Base-by-base conservation (phyloP, 1,140 invertebrate species). In the Vanessa atalanta region DNA sequence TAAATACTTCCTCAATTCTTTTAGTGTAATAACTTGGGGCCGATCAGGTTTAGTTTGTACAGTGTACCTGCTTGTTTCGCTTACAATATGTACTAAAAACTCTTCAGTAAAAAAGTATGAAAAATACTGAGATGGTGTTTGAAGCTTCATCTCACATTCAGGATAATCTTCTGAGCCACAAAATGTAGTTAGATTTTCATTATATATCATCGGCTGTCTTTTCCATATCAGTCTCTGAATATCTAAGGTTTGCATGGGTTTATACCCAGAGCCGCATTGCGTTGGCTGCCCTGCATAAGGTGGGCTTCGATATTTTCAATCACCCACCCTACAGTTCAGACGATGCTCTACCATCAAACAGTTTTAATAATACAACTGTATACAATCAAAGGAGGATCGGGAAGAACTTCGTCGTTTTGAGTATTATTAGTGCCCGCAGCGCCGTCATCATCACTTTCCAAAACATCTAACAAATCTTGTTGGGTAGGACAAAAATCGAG, bases 151-250 rank as follows among this genome's bases (percentile, higher is more conserved):
- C 55, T 16, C 9, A 57, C 55, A 57, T 57, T 16, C 16, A 57
- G 55, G 55, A 57, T 57, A 57, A 57, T 57, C 55, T 57, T 57
- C 55, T 57, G 55, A 57, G 55, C 55, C 55, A 57, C 55, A 14
- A 57, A 57, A 57, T 57, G 55, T 57, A 57, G 55, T 57, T 57
- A 57, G 55, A 57, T 57, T 57, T 57, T 57, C 55, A 57, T 57
- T 57, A 57, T 57, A 57, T 57, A 57, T 57, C 48, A 50, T 57
- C 55, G 55, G 55, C 55, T 57, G 55, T 57, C 55, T 57, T 57
- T 57, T 57, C 55, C 55, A 57, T 57, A 15, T 57, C 55, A 57
- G 55, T 57, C 55, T 57, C 15, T 57, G 55, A 57, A 8, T 57
- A 15, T 57, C 55, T 57, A 57, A 57, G 55, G 55, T 57, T 57